Percentiles rank a stretch among this genome's conserved stretches.
Conservation (phyloP, 1,140 invertebrate species). For the Melipona quadrifasciata region DNA sequence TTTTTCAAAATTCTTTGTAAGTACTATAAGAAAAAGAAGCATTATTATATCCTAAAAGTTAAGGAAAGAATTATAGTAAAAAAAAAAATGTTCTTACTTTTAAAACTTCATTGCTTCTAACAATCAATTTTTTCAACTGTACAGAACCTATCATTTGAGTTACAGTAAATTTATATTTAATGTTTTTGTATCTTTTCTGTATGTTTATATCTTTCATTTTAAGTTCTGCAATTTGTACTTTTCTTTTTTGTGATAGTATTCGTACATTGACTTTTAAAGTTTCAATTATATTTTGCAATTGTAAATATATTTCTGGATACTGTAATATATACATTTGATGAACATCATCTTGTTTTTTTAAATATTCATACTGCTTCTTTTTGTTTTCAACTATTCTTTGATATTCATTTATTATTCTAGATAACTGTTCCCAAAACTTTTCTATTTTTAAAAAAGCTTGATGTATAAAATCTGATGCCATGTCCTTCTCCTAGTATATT, state of each 20-base stretch:
- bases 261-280: constrained; percentile 65
- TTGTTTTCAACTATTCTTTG: constrained; percentile 70
- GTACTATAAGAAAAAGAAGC: constrained; percentile 61
- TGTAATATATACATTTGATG: constrained; percentile 57
- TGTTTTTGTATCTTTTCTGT: constrained; percentile 60
- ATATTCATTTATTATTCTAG: constrained; percentile 71
- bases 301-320: constrained; percentile 69
- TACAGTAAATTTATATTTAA: constrained; percentile 68
- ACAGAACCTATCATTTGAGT: constrained; percentile 65
- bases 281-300: constrained; percentile 69
- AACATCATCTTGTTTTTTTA: constrained; percentile 75
- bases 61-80: constrained; percentile 1
- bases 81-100: constrained; percentile 65
- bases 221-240: constrained; percentile 64
- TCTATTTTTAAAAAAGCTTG: constrained; percentile 65
- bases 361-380: constrained; percentile 77
- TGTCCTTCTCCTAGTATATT: constrained; percentile 70
- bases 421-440: constrained; percentile 68
- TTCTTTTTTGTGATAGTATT: constrained; percentile 61
- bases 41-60: not conserved
- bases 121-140: constrained; percentile 73
- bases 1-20: constrained; percentile 73
- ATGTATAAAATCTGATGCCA: constrained; percentile 57
- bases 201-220: constrained; percentile 61
- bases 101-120: constrained; percentile 68